Base-by-base conservation (phyloP, 2,888 invertebrate species). In the Drosophila seclusa region DNA sequence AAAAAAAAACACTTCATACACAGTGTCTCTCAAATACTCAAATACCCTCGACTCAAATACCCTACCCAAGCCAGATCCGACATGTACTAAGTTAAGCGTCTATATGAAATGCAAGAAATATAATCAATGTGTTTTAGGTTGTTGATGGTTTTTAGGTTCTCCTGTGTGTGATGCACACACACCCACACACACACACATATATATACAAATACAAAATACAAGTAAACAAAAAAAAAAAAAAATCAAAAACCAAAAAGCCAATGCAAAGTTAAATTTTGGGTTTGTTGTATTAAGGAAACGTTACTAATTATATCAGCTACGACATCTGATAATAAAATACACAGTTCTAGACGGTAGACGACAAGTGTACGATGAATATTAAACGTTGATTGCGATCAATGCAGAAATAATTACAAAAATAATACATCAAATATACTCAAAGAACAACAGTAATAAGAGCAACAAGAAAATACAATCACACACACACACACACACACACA, bases 301-400 rank as follows among this genome's bases (percentile, higher is more conserved):
- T 84, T 84, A 80, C 69, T 80, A 81, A 80, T 89, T 86, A 80
- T 92, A 92, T 92, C 92, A 92, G 92, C 92, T 92, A 92, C 83
- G 92, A 92, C 92, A 92, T 92, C 92, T 92, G 92, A 92, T 92
- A 92, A 92, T 92, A 92, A 92, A 90, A 85, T 79, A 74, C 83
- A 78, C 88, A 80, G 73, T 80, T 78, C 72, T 89, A 86, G 82
- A 76, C 70, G 81, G 72, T 87, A 85, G 83, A 79, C 73, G 69
- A 77, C 79, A 82, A 73, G 82, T 84, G 87, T 80, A 82, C 69
- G 82, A 82, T 83, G 84, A 80, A 92, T 91, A 88, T 90, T 83
- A 78, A 81, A 76, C 68, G 69, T 83, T 80, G 84, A 76, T 71
- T 78, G 76, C 78, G 76, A 81, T 72, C 75, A 73, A 73, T 63